Evolutionary conservation across 2,113 vertebrate genomes (phyloP), one percentile per base, ranked within the genome.

Genomic region (Phrynocephalus versicolor): DNA sequence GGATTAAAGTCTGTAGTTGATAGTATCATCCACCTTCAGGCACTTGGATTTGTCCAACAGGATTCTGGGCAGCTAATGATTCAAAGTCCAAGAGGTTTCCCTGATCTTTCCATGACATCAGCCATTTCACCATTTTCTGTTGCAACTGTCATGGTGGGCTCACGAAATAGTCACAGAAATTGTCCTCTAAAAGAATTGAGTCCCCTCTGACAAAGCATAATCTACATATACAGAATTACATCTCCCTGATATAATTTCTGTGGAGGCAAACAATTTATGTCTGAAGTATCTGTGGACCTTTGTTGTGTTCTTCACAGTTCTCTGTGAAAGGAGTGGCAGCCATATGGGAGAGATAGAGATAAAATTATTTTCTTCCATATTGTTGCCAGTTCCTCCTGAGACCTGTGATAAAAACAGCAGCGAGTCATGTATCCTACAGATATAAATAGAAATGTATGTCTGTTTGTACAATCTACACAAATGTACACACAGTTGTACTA

Each of bases 261-360:
- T 39, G 60, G 64, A 65, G 37, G 15, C 57, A 64, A 27, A 12
- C 35, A 7, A 27, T 51, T 33, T 77, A 10, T 21, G n/a, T 58
- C 51, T 77, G 18, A 57, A 2, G 13, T 13, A n/a, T 57, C 19
- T 37, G 9, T 2, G n/a, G 27, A 15, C 27, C 51, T 58, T 35
- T 58, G 0, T 15, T 51, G 3, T 18, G 21, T 30, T 58, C 15
- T 85, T 87, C 91, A 85, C 85, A 81, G 88, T 88, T 87, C 83
- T 89, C 15, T 77, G 37, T 58, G n/a, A 37, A 65, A 80, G 85
- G 82, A 51, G 2, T 60, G 35, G 81, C 69, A 58, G 35, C 30
- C 1, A 45, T 19, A 27, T 76, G 62, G 10, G 45, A 58, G 57
- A 41, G n/a, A n/a, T 10, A 51, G 45, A 51, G 45, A 51, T 51